Percentiles rank a stretch among this genome's conserved stretches.
Conservation (phyloP, 2,113 vertebrate species). For the Lophura nycthemera region DNA sequence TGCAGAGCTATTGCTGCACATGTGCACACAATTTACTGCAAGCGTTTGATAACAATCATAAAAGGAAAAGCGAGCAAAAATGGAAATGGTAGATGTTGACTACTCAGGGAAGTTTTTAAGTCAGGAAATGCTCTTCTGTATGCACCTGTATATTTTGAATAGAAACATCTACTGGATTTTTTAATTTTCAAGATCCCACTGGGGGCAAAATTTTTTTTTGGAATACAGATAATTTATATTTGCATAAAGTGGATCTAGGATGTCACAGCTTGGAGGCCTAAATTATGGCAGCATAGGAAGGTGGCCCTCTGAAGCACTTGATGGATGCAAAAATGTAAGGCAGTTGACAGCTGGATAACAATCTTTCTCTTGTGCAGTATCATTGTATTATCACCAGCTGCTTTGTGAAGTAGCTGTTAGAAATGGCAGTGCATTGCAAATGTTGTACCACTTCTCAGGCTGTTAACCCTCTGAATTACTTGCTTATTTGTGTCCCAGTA, state of each 20-base stretch:
- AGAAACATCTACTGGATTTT: not conserved
- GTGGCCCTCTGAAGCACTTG: not conserved
- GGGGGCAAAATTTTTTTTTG: not conserved
- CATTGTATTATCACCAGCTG: conserved; percentile 40
- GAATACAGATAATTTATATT: not conserved
- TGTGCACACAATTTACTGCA: not conserved
- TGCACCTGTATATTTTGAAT: not conserved
- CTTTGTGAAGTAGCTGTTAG: conserved; percentile 10
- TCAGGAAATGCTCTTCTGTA: not conserved
- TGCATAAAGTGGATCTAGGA: not conserved
- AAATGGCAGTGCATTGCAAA: not conserved
- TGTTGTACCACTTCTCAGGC: not conserved
- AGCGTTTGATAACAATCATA: not conserved
- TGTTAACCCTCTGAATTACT: conserved; percentile 30
- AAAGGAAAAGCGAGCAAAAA: not conserved
- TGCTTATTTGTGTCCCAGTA: not conserved
- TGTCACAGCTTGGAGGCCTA: not conserved
- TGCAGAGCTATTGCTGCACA: not conserved
- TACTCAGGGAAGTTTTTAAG: not conserved
- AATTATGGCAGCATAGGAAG: not conserved
- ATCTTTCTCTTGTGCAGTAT: conserved; percentile 3
- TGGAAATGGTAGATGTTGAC: not conserved
- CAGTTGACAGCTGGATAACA: conserved; percentile 58
- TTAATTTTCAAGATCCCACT: not conserved
- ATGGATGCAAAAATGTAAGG: not conserved